Conservation (phyloP, 2,113 vertebrate species). For the Erythrolamprus reginae region DNA sequence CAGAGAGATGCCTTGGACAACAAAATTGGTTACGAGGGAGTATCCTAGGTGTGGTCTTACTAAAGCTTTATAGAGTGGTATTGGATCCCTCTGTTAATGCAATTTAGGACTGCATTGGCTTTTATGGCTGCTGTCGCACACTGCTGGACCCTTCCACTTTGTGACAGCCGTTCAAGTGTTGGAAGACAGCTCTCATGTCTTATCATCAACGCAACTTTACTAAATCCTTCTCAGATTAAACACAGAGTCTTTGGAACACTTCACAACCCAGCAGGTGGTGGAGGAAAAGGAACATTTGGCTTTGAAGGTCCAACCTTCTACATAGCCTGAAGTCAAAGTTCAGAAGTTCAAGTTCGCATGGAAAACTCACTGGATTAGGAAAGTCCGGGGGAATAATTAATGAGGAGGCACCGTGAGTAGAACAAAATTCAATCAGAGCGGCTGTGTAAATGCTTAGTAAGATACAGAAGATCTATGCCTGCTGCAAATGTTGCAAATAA, state of each 20-base stretch:
- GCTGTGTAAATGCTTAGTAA: neutral
- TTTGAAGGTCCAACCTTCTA: neutral
- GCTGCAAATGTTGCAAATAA: neutral
- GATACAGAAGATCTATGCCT: neutral
- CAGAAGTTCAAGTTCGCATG: too few relatives aligned
- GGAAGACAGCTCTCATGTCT: neutral
- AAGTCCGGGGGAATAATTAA: neutral
- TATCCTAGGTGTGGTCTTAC: too few relatives aligned
- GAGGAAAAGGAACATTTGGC: neutral
- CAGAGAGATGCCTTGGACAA: too few relatives aligned
- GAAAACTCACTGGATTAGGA: neutral
- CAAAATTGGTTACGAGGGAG: too few relatives aligned
- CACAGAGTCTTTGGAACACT: neutral
- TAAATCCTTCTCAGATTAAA: neutral
- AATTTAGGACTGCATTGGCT: too few relatives aligned
- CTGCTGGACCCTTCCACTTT: neutral
- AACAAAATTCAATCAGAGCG: neutral
- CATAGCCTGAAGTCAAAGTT: conserved; percentile 31
- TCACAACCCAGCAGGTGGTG: neutral
- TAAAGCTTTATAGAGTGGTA: too few relatives aligned
- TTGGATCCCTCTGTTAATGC: too few relatives aligned
- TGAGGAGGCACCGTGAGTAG: neutral
- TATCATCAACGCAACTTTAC: neutral
- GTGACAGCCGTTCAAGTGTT: neutral
- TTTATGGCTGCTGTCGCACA: too few relatives aligned